phyloP scores from a whole-genome alignment of 2,797 vertebrate genomes.

The Takifugu ocellatus region DNA sequence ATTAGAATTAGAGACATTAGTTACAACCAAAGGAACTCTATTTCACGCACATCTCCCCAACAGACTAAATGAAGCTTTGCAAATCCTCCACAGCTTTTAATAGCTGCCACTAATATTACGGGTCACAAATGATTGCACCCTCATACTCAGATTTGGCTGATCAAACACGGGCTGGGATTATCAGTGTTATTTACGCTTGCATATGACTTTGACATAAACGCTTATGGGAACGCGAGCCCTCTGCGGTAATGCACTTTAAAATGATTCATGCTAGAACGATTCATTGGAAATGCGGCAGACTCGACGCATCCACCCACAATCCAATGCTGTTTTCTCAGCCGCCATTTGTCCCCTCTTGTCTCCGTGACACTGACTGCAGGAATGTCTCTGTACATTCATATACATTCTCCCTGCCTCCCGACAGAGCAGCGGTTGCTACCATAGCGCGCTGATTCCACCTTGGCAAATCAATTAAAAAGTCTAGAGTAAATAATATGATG shows the following conservation, averaged over 20 bases:
- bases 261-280: conserved; percentile 68
- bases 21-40: conserved; percentile 75
- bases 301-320: conserved; percentile 33
- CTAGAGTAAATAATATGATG: conserved; percentile 66
- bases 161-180: conserved; percentile 72
- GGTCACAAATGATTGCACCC: conserved; percentile 71
- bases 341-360: conserved; percentile 11
- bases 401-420: conserved; percentile 11
- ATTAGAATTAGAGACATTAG: conserved; percentile 73
- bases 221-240: conserved; percentile 70
- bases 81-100: conserved; percentile 75
- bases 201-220: conserved; percentile 70
- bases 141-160: conserved; percentile 66
- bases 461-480: conserved; percentile 69
- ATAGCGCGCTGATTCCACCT: conserved; percentile 49
- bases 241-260: conserved; percentile 70
- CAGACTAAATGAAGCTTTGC: conserved; percentile 73
- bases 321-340: conserved; percentile 11
- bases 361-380: conserved; percentile 15
- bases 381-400: conserved; percentile 20
- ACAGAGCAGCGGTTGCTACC: conserved; percentile 31
- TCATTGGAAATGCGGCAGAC: conserved; percentile 45
- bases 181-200: conserved; percentile 74
- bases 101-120: conserved; percentile 72
- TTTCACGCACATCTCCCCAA: conserved; percentile 71